phyloP scores from a whole-genome alignment of 2,113 vertebrate species.

The Notothenia rossii region DNA sequence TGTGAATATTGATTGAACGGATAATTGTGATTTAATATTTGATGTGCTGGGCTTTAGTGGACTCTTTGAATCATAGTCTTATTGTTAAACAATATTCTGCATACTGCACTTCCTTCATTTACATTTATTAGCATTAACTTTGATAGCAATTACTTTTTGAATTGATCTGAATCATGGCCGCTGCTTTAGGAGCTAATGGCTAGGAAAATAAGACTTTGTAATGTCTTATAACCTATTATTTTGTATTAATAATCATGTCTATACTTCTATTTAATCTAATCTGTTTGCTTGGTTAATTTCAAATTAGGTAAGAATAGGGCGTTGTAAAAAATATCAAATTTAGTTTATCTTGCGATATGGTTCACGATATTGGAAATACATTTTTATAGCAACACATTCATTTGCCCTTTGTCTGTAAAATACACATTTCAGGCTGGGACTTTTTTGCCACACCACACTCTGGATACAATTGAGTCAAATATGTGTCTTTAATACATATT shows the following conservation, averaged over 20 bases:
- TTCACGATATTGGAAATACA: too few relatives aligned
- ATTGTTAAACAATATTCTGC: not conserved
- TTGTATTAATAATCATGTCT: not conserved
- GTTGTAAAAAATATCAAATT: not conserved
- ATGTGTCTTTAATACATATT: too few relatives aligned
- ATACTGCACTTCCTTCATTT: constrained; percentile 5
- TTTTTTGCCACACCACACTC: too few relatives aligned
- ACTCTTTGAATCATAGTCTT: not conserved
- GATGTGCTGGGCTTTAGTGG: constrained; percentile 3
- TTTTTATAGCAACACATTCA: too few relatives aligned
- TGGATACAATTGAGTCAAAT: too few relatives aligned
- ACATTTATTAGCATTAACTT: not conserved
- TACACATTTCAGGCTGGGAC: too few relatives aligned
- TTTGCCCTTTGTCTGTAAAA: too few relatives aligned
- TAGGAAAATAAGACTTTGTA: not conserved
- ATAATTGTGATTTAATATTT: constrained; percentile 17
- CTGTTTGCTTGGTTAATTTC: not conserved
- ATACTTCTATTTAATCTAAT: not conserved
- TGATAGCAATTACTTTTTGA: not conserved
- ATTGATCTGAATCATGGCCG: constrained; percentile 1
- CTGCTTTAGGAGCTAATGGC: not conserved
- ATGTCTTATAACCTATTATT: not conserved
- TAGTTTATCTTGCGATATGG: too few relatives aligned
- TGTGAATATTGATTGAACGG: constrained; percentile 22
- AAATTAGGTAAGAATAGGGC: not conserved